Evolutionary conservation across 2,888 invertebrate genomes (phyloP).

Genomic region (Dexiosoma caninum): DNA sequence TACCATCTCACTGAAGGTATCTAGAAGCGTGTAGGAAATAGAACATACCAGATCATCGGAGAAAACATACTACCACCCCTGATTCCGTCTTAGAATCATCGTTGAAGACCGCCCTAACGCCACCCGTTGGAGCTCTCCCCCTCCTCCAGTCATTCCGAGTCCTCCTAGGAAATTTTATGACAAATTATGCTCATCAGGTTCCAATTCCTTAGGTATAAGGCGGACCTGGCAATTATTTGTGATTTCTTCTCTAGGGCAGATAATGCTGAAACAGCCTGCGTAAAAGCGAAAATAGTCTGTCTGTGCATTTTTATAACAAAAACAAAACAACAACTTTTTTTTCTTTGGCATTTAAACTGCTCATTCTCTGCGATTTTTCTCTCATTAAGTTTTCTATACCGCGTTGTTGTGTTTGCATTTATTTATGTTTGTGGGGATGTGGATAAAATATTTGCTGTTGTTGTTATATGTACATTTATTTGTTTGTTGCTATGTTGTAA

Average conservation of each 20-base stretch:
- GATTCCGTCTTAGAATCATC: too few relatives aligned
- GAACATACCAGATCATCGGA: too few relatives aligned
- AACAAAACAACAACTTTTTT: neutral
- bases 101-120: neutral
- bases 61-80: too few relatives aligned
- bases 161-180: too few relatives aligned
- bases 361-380: neutral
- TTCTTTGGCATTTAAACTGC: constrained; percentile 4
- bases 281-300: constrained; percentile 26
- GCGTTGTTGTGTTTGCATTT: neutral
- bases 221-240: neutral
- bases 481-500: constrained; percentile 59
- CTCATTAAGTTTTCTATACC: neutral
- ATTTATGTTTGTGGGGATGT: too few relatives aligned
- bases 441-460: neutral
- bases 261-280: neutral
- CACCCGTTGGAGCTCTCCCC: too few relatives aligned
- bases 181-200: too few relatives aligned
- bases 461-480: constrained; percentile 24
- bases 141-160: too few relatives aligned
- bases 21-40: too few relatives aligned
- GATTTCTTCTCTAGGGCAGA: neutral
- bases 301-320: constrained; percentile 23
- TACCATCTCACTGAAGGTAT: too few relatives aligned
- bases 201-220: too few relatives aligned